Evolutionary conservation across 1,140 invertebrate genomes (phyloP).

Genomic region (Micrasema longulum): DNA sequence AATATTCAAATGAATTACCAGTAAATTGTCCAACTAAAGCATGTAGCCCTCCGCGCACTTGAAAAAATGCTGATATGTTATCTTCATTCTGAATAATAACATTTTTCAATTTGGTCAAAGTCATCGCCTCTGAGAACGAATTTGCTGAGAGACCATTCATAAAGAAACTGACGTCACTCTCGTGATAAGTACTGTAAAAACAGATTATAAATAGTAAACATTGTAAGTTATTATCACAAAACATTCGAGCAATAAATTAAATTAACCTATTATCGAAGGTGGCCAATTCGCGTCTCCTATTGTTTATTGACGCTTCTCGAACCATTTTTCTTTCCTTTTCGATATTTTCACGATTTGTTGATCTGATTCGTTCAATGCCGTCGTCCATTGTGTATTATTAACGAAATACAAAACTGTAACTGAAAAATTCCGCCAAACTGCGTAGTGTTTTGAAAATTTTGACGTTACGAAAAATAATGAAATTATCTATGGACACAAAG

Average conservation of each 20-base stretch:
- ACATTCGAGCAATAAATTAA: neutral
- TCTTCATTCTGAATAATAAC: constrained; percentile 58
- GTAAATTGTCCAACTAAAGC: constrained; percentile 63
- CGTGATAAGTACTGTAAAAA: neutral
- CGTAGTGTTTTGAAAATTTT: constrained; percentile 25
- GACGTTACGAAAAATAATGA: constrained; percentile 5
- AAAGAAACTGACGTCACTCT: neutral
- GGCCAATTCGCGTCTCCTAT: constrained; percentile 19
- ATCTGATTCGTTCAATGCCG: constrained; percentile 18
- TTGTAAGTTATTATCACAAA: too few relatives aligned
- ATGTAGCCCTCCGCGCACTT: constrained; percentile 61
- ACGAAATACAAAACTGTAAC: neutral
- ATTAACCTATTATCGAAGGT: constrained; percentile 6
- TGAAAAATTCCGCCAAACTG: constrained; percentile 13
- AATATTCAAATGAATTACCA: constrained; percentile 55
- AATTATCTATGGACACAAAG: too few relatives aligned
- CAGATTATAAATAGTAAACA: too few relatives aligned
- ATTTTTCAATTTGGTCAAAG: constrained; percentile 61
- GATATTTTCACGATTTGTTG: constrained; percentile 22
- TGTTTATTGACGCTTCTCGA: constrained; percentile 17
- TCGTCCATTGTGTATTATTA: constrained; percentile 18
- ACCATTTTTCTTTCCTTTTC: constrained; percentile 27
- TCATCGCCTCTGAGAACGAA: neutral
- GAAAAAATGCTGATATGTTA: constrained; percentile 61
- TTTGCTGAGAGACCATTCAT: neutral